These are phyloP conservation scores for Amphipyra berbera DNA, from an alignment of 2,888 invertebrate genomes.

Conservation along the genomic window DNA sequence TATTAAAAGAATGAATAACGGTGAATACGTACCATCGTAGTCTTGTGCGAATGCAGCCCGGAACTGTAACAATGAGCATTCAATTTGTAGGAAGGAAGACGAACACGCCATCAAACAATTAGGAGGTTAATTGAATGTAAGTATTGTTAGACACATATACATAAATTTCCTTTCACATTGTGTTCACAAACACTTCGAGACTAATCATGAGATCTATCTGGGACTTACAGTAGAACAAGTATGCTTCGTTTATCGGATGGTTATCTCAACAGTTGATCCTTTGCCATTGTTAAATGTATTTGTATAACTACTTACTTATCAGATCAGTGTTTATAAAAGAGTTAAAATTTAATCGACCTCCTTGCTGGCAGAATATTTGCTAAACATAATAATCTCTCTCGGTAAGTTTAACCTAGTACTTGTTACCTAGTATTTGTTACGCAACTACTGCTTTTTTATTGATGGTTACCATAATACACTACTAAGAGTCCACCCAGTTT, in stretches of 20 bases:
- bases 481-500: too few relatives aligned
- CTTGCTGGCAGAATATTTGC: slow-evolving; percentile 5
- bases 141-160: slow-evolving; percentile 65
- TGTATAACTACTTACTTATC: slow-evolving; percentile 16
- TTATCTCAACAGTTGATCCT: slow-evolving; percentile 41
- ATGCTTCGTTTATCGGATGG: slow-evolving; percentile 35
- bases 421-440: too few relatives aligned
- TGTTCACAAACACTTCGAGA: slow-evolving; percentile 33
- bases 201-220: slow-evolving; percentile 55
- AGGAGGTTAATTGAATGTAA: slow-evolving; percentile 68
- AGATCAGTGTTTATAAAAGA: slow-evolving; percentile 31
- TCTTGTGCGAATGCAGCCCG: slow-evolving; percentile 83
- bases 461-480: too few relatives aligned
- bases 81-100: slow-evolving; percentile 73
- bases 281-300: slow-evolving; percentile 43
- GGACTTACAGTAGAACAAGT: slow-evolving; percentile 47
- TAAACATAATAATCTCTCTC: not conserved
- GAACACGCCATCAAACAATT: slow-evolving; percentile 73
- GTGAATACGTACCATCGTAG: slow-evolving; percentile 85
- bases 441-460: too few relatives aligned
- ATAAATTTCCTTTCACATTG: slow-evolving; percentile 61
- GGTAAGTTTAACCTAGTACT: not conserved
- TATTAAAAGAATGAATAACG: slow-evolving; percentile 49
- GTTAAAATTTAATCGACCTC: slow-evolving; percentile 23
- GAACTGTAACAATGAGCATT: slow-evolving; percentile 87